Conservation (phyloP, 2,888 invertebrate genomes). For the Pseudococcus longispinus region DNA sequence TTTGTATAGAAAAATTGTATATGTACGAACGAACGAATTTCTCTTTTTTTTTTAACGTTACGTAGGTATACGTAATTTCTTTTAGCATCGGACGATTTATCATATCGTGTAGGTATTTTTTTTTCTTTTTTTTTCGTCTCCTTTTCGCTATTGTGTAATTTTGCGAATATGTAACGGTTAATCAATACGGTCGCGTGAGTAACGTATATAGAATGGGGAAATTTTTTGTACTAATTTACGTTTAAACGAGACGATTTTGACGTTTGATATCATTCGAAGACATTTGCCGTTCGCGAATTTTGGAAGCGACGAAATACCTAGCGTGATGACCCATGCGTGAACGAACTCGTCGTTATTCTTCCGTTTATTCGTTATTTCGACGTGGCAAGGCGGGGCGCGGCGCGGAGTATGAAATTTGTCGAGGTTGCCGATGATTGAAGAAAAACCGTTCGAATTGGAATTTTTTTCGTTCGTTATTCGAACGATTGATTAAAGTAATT, state of each 20-base stretch:
- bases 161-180: constrained; percentile 7
- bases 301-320: neutral
- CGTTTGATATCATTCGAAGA: constrained; percentile 8
- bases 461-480: neutral
- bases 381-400: neutral
- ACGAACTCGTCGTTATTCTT: neutral
- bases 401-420: neutral
- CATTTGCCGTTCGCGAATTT: neutral
- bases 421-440: neutral
- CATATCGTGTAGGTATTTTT: neutral
- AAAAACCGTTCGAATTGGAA: neutral
- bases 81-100: neutral
- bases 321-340: neutral
- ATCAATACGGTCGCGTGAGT: constrained; percentile 15
- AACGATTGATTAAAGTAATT: no score
- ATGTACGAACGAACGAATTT: constrained; percentile 16
- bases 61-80: neutral
- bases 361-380: neutral
- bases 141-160: neutral
- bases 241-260: neutral
- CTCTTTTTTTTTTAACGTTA: constrained; percentile 13
- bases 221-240: neutral
- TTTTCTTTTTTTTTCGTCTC: neutral
- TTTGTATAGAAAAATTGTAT: constrained; percentile 10
- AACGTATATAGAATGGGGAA: neutral